A percentile compares a stretch with the other conserved stretches of the same genome.
These are phyloP conservation scores for Pipistrellus kuhlii DNA, from an alignment of 2,797 vertebrate genomes.

Conservation along the genomic window DNA sequence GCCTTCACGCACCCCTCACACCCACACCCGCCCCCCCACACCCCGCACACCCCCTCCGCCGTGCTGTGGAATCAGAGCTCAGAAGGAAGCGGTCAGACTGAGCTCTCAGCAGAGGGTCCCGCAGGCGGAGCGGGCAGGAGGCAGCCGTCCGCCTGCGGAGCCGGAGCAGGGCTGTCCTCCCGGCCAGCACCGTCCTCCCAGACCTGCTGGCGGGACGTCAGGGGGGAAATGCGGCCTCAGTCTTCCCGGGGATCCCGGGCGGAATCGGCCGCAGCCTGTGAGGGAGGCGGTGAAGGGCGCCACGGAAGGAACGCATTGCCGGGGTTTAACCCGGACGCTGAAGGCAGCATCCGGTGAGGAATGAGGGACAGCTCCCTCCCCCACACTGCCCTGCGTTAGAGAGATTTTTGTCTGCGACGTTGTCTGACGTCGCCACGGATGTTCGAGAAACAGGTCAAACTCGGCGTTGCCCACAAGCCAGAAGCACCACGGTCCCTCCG, in stretches of 20 bases:
- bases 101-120: too few relatives aligned
- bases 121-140: too few relatives aligned
- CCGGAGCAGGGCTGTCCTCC: too few relatives aligned
- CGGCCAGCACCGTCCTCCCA: too few relatives aligned
- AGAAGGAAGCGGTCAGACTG: too few relatives aligned
- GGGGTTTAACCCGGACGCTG: slow-evolving; percentile 19
- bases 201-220: background rate
- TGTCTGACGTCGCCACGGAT: slow-evolving; percentile 58
- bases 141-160: too few relatives aligned
- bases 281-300: slow-evolving; percentile 22
- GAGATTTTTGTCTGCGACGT: slow-evolving; percentile 1
- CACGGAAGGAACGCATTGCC: slow-evolving; percentile 37
- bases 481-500: slow-evolving; percentile 11
- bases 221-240: background rate
- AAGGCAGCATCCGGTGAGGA: slow-evolving; percentile 21
- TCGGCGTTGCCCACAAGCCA: background rate
- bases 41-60: too few relatives aligned
- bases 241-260: background rate
- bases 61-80: too few relatives aligned
- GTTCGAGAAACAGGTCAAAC: slow-evolving; percentile 52
- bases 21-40: too few relatives aligned
- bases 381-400: slow-evolving; percentile 44
- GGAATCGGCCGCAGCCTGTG: background rate
- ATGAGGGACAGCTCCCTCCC: slow-evolving; percentile 43
- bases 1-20: too few relatives aligned